Evolutionary conservation across 1,140 invertebrate species (phyloP).

Genomic region (Drosophila subpulchrella): DNA sequence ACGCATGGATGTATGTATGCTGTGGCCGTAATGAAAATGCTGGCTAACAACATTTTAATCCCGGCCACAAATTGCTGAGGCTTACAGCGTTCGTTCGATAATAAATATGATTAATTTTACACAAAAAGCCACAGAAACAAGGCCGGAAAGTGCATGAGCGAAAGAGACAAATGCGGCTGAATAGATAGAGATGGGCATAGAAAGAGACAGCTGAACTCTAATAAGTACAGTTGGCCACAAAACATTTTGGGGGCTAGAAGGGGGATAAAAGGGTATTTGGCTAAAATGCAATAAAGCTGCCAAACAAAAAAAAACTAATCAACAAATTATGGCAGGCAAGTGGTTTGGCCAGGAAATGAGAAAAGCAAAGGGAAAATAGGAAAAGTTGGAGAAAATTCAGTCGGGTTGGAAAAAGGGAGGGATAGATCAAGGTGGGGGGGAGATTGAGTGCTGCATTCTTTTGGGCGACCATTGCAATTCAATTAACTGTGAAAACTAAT

Average conservation of each 20-base stretch:
- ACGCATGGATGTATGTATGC: conserved; percentile 18
- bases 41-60: conserved; percentile 69
- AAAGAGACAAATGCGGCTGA: neutral
- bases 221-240: conserved; percentile 52
- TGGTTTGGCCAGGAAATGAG: neutral
- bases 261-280: conserved; percentile 1
- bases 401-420: neutral
- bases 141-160: conserved; percentile 15
- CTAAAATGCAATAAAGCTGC: conserved; percentile 44
- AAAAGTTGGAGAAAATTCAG: neutral
- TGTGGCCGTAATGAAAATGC: conserved; percentile 54
- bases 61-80: conserved; percentile 70
- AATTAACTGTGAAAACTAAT: conserved; percentile 83
- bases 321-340: conserved; percentile 54
- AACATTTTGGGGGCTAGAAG: neutral
- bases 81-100: conserved; percentile 54
- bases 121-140: conserved; percentile 22
- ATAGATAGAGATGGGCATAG: conserved; percentile 3
- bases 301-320: conserved; percentile 54
- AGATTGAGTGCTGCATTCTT: conserved; percentile 36
- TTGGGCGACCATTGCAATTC: conserved; percentile 63
- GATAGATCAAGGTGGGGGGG: neutral
- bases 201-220: neutral
- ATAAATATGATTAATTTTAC: conserved; percentile 77
- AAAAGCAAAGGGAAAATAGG: conserved; percentile 1